These are phyloP conservation scores for Eupithecia vulgata DNA, from an alignment of 2,888 invertebrate genomes.

Conservation along the genomic window DNA sequence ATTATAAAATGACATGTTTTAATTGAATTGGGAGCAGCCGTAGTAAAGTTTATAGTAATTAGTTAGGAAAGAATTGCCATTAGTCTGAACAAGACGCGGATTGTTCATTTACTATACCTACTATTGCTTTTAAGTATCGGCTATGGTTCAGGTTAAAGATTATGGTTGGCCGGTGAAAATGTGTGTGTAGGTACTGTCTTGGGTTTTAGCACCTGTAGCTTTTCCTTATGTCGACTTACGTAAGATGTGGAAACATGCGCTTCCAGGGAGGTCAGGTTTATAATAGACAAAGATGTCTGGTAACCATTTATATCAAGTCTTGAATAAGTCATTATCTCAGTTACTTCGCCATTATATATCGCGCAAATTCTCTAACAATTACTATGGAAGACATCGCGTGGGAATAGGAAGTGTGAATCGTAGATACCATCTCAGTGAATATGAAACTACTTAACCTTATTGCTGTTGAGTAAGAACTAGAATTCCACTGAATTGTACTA, in stretches of 20 bases:
- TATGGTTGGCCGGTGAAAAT: background rate
- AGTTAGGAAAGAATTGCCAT: background rate
- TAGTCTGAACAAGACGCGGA: background rate
- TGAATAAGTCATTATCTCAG: constrained; percentile 5
- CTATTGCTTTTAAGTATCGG: background rate
- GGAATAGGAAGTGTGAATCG: constrained; percentile 59
- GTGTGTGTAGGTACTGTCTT: background rate
- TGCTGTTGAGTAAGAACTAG: constrained; percentile 10
- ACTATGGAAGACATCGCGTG: constrained; percentile 63
- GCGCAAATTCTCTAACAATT: constrained; percentile 60
- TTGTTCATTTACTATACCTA: background rate
- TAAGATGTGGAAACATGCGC: background rate
- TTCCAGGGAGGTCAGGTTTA: background rate
- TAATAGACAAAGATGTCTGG: background rate
- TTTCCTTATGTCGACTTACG: background rate
- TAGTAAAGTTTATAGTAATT: background rate
- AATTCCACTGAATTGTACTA: constrained; percentile 1
- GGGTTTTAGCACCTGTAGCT: background rate
- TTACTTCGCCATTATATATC: constrained; percentile 16
- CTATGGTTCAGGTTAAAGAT: background rate
- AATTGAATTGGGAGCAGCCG: background rate
- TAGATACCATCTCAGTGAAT: constrained; percentile 22
- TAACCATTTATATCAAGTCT: background rate
- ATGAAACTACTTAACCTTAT: constrained; percentile 17
- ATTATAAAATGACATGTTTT: constrained; percentile 3